Conservation (phyloP, 2,113 vertebrate genomes). For the Trogon melanurus region DNA sequence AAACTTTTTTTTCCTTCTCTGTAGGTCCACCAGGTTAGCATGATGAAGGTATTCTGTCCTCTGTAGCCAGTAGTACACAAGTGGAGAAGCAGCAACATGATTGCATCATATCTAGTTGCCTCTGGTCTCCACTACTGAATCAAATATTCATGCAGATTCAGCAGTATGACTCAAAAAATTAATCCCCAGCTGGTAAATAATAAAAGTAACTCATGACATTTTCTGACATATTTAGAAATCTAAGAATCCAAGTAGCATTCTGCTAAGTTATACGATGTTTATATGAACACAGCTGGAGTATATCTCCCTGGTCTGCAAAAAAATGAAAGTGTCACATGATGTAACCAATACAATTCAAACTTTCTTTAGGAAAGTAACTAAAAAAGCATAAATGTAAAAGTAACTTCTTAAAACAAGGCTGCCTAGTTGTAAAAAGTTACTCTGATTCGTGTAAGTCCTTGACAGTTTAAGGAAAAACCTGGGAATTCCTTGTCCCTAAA, state of each 20-base stretch:
- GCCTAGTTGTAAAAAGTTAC: background rate
- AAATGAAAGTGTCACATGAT: background rate
- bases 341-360: background rate
- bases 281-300: background rate
- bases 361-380: background rate
- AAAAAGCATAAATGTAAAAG: background rate
- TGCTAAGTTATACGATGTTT: conserved; percentile 17
- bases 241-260: conserved; percentile 13
- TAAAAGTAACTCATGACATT: background rate
- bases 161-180: conserved; percentile 7
- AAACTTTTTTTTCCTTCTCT: background rate
- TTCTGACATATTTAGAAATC: background rate
- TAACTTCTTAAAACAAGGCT: background rate
- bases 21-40: background rate
- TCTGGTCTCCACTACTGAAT: background rate
- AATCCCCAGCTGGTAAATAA: conserved; percentile 12
- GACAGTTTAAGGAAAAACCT: background rate
- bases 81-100: rapidly evolving
- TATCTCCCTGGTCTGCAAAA: background rate
- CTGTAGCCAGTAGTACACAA: background rate
- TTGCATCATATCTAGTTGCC: background rate
- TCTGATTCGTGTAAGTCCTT: background rate
- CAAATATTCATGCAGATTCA: conserved; percentile 10
- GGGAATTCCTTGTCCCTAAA: background rate
- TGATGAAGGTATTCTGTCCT: background rate